These are phyloP conservation scores for Terebella lapidaria DNA, from an alignment of 2,888 invertebrate species.

Conservation along the genomic window DNA sequence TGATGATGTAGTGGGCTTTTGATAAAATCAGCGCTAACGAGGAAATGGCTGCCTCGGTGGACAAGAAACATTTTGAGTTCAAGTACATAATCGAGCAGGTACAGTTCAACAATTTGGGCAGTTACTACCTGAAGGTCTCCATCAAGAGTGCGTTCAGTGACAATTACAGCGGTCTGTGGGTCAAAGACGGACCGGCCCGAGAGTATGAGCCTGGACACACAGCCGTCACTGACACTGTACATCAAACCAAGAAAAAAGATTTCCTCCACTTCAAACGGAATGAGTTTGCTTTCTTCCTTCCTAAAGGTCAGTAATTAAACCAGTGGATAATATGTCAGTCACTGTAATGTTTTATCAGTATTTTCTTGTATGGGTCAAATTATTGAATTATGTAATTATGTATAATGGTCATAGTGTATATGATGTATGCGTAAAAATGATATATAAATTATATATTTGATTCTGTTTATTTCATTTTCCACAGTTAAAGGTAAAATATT, in stretches of 20 bases:
- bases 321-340: no score
- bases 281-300: conserved; percentile 37
- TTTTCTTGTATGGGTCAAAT: neutral
- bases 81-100: conserved; percentile 33
- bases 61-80: conserved; percentile 36
- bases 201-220: neutral
- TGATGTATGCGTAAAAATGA: no score
- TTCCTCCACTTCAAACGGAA: conserved; percentile 29
- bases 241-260: neutral
- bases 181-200: neutral
- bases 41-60: conserved; percentile 18
- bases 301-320: conserved; percentile 40
- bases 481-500: no score
- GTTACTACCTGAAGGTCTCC: conserved; percentile 34
- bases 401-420: no score
- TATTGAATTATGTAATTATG: neutral
- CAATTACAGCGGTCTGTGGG: conserved; percentile 29
- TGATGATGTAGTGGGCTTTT: no score
- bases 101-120: conserved; percentile 38
- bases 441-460: no score
- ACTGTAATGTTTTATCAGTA: neutral
- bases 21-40: no score
- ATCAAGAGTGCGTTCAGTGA: conserved; percentile 31
- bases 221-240: conserved; percentile 1
- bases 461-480: no score